phyloP scores from a whole-genome alignment of 2,113 vertebrate species.

The Delphinus delphis region DNA sequence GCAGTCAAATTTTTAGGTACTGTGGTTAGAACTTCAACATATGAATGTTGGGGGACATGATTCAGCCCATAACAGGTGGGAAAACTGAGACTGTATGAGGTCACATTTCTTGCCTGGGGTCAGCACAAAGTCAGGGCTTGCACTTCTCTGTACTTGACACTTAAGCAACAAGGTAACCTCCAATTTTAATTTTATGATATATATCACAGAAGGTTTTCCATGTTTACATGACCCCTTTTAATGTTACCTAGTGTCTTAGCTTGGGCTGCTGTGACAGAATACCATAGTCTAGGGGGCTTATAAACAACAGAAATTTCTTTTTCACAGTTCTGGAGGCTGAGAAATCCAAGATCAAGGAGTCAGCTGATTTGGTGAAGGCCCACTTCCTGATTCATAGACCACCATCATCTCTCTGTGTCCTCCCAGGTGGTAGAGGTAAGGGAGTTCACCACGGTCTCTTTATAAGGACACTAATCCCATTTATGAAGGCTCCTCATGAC shows the following conservation, averaged over 20 bases:
- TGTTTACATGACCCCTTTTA: neutral
- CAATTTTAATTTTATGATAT: neutral
- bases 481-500: neutral
- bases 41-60: neutral
- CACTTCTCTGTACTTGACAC: neutral
- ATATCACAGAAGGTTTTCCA: neutral
- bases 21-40: neutral
- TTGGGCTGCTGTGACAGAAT: neutral
- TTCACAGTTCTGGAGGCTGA: neutral
- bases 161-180: constrained; percentile 7
- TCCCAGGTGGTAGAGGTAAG: neutral
- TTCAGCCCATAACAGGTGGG: neutral
- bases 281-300: neutral
- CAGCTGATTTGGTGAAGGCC: neutral
- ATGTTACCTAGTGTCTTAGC: neutral
- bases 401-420: neutral
- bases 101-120: neutral
- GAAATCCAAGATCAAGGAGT: neutral
- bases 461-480: neutral
- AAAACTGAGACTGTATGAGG: neutral
- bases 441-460: neutral
- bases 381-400: neutral
- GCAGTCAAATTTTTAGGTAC: neutral
- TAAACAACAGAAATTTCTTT: neutral
- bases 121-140: neutral